Conservation (phyloP, 2,797 vertebrate genomes). For the Aplochiton taeniatus region DNA sequence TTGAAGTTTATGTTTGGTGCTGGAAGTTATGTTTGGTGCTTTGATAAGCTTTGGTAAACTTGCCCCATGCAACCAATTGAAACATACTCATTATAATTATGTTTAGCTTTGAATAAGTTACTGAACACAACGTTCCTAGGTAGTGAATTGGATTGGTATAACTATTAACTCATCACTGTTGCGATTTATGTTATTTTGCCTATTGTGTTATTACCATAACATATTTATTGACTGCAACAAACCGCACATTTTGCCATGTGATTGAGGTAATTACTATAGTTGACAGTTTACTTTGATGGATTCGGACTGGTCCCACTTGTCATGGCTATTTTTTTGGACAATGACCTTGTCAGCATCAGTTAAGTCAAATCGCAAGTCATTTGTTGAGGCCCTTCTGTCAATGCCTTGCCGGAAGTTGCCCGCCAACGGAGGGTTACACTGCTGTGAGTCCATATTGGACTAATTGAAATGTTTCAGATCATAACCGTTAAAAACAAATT, state of each 20-base stretch:
- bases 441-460: slow-evolving; percentile 62
- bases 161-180: not conserved
- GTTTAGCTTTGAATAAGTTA: too few relatives aligned
- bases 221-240: too few relatives aligned
- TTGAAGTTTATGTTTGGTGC: too few relatives aligned
- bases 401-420: slow-evolving; percentile 21
- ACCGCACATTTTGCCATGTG: too few relatives aligned
- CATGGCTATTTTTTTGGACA: slow-evolving; percentile 29
- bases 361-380: slow-evolving; percentile 35
- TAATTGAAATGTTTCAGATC: slow-evolving; percentile 83
- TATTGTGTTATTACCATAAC: too few relatives aligned
- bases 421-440: slow-evolving; percentile 41
- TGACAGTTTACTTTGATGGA: not conserved
- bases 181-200: not conserved
- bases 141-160: not conserved
- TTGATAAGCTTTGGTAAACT: too few relatives aligned
- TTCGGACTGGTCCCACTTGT: slow-evolving; percentile 50
- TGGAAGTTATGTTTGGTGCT: too few relatives aligned
- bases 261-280: not conserved
- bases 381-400: slow-evolving; percentile 42
- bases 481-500: slow-evolving; percentile 82
- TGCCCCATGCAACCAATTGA: too few relatives aligned
- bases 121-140: too few relatives aligned
- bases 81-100: too few relatives aligned
- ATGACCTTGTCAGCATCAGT: slow-evolving; percentile 27